Evolutionary conservation across 2,113 vertebrate genomes (phyloP), one percentile per base, ranked within the genome.

Genomic region (Turdus rufiventris): DNA sequence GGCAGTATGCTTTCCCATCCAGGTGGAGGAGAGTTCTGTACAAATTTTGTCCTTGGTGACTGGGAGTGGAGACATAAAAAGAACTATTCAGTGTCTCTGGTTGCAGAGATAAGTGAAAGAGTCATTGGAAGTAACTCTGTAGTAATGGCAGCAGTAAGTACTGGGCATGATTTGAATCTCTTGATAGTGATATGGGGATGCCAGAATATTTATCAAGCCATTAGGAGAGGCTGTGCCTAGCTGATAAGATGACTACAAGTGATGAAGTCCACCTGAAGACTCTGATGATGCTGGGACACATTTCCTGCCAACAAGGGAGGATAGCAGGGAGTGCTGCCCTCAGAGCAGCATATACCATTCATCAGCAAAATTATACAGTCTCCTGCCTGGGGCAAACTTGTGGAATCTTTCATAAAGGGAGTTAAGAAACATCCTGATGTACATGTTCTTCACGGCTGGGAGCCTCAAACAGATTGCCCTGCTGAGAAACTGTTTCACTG

Each of bases 141-240:
- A 91, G 96, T 97, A 97, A 97, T 93, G 97, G 94, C 89, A 96
- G 94, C 95, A 97, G 20, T 97, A 95, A 98, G 96, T 94, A 96
- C 91, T 90, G 93, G 93, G 91, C 88, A 85, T 85, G 97, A 98
- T 98, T 98, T 98, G 96, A 98, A 98, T 98, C 98, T 97, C 94
- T 96, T 26, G 85, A 97, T 94, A 97, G 96, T 79, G 96, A 98
- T 98, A 96, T 86, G 10, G 12, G 92, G 75, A 96, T 96, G 80
- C 94, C 84, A 85, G 96, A 98, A 98, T 98, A 98, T 98, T 98
- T 98, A 97, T 98, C 97, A 96, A 94, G 74, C 89, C 91, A 97
- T 97, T 98, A 97, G 89, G 85, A 97, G 90, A 98, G 94, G 88
- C 97, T 98, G 98, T 97, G 95, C 95, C 88, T 94, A 88, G 85